phyloP scores from a whole-genome alignment of 2,113 vertebrate species.

The Lagopus leucura region DNA sequence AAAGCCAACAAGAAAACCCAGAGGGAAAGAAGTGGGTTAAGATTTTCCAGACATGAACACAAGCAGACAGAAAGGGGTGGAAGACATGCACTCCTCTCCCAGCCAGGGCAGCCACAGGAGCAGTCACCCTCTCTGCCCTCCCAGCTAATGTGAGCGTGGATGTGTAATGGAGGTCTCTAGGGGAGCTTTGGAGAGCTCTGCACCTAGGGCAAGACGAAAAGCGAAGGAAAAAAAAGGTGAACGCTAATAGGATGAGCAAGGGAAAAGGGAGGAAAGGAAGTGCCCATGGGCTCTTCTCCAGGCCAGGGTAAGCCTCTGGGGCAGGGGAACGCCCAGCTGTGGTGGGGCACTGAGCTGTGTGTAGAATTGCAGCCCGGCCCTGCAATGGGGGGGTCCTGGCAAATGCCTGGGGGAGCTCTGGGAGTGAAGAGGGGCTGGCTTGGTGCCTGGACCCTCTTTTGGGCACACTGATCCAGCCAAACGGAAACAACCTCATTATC shows the following conservation, averaged over 20 bases:
- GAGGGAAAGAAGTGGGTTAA: not conserved
- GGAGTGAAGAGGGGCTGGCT: not conserved
- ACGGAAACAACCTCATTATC: not conserved
- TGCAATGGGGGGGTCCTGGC: not conserved
- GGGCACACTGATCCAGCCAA: not conserved
- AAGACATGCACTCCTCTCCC: constrained; percentile 12
- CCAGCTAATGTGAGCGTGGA: not conserved
- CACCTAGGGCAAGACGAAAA: not conserved
- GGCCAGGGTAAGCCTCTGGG: rapidly evolving
- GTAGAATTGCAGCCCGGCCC: not conserved
- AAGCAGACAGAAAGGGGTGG: not conserved
- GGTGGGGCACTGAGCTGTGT: not conserved
- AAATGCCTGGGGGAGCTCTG: not conserved
- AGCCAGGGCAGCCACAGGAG: not conserved
- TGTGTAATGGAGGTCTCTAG: not conserved
- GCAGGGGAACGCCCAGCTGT: rapidly evolving
- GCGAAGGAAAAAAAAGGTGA: not conserved
- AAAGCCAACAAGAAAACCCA: not conserved
- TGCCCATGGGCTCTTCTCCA: not conserved
- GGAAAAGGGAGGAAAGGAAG: not conserved
- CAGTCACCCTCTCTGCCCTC: not conserved
- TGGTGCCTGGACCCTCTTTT: rapidly evolving
- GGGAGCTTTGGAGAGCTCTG: not conserved
- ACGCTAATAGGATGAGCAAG: not conserved
- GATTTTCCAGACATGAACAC: constrained; percentile 11